phyloP scores from a whole-genome alignment of 1,140 invertebrate species.

The Anastrepha ludens region DNA sequence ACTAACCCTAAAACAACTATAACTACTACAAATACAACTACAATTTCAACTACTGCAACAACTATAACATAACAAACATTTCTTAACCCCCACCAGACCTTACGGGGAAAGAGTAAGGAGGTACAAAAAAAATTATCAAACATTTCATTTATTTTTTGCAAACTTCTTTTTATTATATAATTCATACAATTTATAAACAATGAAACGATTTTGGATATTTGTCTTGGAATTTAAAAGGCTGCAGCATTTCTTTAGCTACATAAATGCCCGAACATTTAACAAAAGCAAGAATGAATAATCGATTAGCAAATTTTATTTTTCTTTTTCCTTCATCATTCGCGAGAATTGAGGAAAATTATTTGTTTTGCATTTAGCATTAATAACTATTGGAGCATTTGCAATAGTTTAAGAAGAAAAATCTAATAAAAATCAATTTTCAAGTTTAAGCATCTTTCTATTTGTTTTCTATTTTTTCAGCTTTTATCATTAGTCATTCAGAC shows the following conservation, averaged over 20 bases:
- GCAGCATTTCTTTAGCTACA: slow-evolving; percentile 3
- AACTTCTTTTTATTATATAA: slow-evolving; percentile 27
- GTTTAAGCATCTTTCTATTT: neutral
- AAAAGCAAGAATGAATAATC: neutral
- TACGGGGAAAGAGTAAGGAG: slow-evolving; percentile 74
- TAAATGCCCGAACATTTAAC: slow-evolving; percentile 2
- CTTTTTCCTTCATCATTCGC: neutral
- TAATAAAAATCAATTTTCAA: neutral
- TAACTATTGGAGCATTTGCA: neutral
- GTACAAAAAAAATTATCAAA: slow-evolving; percentile 64
- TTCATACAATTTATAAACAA: neutral
- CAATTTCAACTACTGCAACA: slow-evolving; percentile 45
- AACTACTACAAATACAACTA: slow-evolving; percentile 34
- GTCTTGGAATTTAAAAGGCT: slow-evolving; percentile 46
- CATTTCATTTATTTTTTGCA: slow-evolving; percentile 49
- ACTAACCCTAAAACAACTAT: neutral
- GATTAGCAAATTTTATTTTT: neutral
- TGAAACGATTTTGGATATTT: neutral
- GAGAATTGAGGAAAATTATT: neutral
- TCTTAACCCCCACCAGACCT: slow-evolving; percentile 65
- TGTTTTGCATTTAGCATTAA: neutral
- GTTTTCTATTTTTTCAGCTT: neutral
- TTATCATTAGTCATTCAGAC: neutral
- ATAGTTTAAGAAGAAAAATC: neutral
- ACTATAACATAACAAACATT: slow-evolving; percentile 54